Conservation (phyloP, 2,888 invertebrate genomes). For the Emmelina monodactyla region DNA sequence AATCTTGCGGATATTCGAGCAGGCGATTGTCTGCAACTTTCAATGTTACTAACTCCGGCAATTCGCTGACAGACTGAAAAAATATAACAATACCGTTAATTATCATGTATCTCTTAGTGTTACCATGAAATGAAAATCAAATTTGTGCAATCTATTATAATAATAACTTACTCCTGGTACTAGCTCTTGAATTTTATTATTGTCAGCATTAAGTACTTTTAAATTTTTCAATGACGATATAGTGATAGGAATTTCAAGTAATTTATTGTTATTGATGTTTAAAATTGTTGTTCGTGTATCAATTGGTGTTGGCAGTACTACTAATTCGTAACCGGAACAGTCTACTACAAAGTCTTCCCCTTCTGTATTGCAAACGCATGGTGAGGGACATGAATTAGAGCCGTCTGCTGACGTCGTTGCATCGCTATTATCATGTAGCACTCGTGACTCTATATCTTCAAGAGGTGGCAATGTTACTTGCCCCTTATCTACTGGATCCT, state of each 20-base stretch:
- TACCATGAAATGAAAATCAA: too few relatives aligned
- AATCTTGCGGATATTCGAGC: constrained; percentile 46
- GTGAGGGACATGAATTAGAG: constrained; percentile 31
- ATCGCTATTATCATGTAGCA: constrained; percentile 18
- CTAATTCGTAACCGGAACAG: constrained; percentile 55
- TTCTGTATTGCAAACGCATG: constrained; percentile 43
- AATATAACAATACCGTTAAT: background rate
- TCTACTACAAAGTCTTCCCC: constrained; percentile 42
- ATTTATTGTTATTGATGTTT: constrained; percentile 46
- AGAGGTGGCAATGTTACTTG: constrained; percentile 22
- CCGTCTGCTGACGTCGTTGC: constrained; percentile 15
- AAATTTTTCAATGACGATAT: constrained; percentile 38
- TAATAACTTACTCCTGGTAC: constrained; percentile 39
- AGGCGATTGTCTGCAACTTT: constrained; percentile 49
- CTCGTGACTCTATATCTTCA: constrained; percentile 29
- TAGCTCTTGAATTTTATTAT: constrained; percentile 43
- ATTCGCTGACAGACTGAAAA: constrained; percentile 53
- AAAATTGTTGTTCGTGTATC: constrained; percentile 39
- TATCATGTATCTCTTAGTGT: too few relatives aligned
- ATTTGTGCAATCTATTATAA: constrained; percentile 1
- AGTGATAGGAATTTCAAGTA: constrained; percentile 44
- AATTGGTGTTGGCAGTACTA: constrained; percentile 50
- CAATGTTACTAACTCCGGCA: constrained; percentile 34
- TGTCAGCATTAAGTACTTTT: constrained; percentile 37
- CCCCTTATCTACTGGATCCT: constrained; percentile 27